These are phyloP conservation scores for Charadrius vociferus DNA, from an alignment of 2,113 vertebrate species.

Conservation along the genomic window DNA sequence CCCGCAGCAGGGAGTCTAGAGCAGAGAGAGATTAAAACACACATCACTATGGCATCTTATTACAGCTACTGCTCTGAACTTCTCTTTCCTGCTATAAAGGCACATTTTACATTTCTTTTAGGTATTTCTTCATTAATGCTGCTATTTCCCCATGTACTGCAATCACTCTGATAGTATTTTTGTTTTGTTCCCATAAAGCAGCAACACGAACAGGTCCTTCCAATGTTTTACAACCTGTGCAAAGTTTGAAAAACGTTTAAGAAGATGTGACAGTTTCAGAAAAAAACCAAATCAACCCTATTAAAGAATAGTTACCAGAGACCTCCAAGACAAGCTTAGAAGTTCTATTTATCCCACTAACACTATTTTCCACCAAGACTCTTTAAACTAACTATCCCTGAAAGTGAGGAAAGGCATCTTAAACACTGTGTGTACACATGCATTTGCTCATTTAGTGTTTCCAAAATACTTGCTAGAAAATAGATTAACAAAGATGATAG, in stretches of 20 bases:
- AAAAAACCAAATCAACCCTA: background rate
- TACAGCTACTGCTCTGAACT: background rate
- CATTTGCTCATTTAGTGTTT: background rate
- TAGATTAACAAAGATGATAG: background rate
- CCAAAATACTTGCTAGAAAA: background rate
- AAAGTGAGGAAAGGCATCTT: background rate
- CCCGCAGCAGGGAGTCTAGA: background rate
- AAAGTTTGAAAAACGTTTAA: background rate
- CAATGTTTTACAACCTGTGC: background rate
- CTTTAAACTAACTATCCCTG: background rate
- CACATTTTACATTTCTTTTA: background rate
- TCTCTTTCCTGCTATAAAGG: background rate
- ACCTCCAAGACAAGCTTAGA: background rate
- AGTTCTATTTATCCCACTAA: background rate
- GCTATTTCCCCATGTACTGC: background rate
- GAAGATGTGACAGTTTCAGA: background rate
- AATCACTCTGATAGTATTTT: background rate
- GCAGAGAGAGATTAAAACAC: background rate
- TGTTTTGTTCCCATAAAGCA: background rate
- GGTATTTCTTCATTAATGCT: background rate
- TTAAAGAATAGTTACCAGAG: background rate
- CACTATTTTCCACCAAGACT: background rate
- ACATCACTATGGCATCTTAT: background rate
- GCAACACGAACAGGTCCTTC: background rate
- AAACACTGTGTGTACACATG: fast-evolving